Base-by-base conservation (phyloP, 2,113 vertebrate species). In the Anoplopoma fimbria region DNA sequence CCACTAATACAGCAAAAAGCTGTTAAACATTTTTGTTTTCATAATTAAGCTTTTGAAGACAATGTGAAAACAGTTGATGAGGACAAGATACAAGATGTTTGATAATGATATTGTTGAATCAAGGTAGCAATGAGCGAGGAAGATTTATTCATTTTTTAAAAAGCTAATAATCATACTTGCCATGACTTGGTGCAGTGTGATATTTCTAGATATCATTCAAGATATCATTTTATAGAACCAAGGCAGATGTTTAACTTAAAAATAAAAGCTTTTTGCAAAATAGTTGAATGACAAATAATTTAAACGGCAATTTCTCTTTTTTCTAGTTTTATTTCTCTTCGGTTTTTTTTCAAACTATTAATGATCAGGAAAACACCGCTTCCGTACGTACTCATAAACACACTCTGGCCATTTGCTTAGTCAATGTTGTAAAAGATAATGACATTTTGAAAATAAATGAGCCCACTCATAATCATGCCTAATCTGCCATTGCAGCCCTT, bases 381-480 rank as follows among this genome's bases (percentile, higher is more conserved):
- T 77, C 60, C 73, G 83, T 61, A 77, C n/a, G 55, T 60, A 68
- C 72, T 76, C 79, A 65, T 79, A 90, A 91, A 88, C 76, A 90
- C 73, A 67, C 71, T 85, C 49, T 83, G 83, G 77, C 84, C 89
- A 91, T 90, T 94, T 88, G 88, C 92, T 91, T 87, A 78, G 87
- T 92, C 89, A 89, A 87, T 92, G 93, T 87, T 92, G 89, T 85
- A 86, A 88, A 92, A 93, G 89, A 95, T 95, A 94, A 94, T 92
- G 93, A 95, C 91, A 92, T 94, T 92, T 88, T 92, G 87, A 93
- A 95, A 95, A 92, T 89, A 94, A 94, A 95, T 94, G 93, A 94
- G 89, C 77, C 89, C 76, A 82, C 83, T 91, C 93, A 89, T 92
- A 90, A 93, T 93, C 91, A 90, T 84, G 89, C 84, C 87, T 95